A percentile compares a stretch with the other conserved stretches of the same genome.
phyloP scores from a whole-genome alignment of 2,888 invertebrate species.

The Scaptomyza parva region DNA sequence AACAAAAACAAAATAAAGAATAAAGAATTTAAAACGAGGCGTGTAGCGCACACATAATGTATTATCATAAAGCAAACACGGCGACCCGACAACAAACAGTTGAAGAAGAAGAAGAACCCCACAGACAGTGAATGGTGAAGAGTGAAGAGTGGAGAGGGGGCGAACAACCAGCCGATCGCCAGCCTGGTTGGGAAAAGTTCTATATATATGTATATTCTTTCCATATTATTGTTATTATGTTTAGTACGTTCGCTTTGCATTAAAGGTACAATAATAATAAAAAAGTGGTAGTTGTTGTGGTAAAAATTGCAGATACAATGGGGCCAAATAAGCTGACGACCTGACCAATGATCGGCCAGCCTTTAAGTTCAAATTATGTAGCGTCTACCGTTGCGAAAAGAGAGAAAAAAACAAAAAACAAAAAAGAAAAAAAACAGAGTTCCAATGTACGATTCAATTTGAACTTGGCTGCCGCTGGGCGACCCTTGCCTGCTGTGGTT shows the following conservation, averaged over 20 bases:
- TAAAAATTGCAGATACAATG: slow-evolving; percentile 59
- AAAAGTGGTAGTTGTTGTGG: neutral
- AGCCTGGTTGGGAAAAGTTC: slow-evolving; percentile 46
- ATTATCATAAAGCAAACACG: slow-evolving; percentile 73
- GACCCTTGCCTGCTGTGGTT: slow-evolving; percentile 74
- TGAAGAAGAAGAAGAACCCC: slow-evolving; percentile 33
- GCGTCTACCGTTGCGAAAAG: slow-evolving; percentile 56
- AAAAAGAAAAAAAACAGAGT: slow-evolving; percentile 21
- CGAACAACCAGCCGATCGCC: neutral
- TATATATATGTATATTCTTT: no score
- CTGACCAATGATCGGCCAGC: slow-evolving; percentile 40
- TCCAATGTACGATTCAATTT: slow-evolving; percentile 68
- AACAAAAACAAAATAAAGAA: neutral
- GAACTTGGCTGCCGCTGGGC: slow-evolving; percentile 71
- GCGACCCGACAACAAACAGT: slow-evolving; percentile 46
- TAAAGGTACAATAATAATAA: slow-evolving; percentile 21
- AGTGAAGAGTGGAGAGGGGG: neutral
- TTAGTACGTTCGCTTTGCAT: slow-evolving; percentile 44
- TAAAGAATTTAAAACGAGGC: slow-evolving; percentile 33
- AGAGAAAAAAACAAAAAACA: slow-evolving; percentile 9
- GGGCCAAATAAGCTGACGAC: slow-evolving; percentile 39
- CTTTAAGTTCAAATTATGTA: slow-evolving; percentile 71
- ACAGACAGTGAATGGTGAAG: neutral
- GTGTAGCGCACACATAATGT: slow-evolving; percentile 44
- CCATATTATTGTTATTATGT: slow-evolving; percentile 73